phyloP scores from a whole-genome alignment of 2,113 vertebrate species.

The Otolemur garnettii region DNA sequence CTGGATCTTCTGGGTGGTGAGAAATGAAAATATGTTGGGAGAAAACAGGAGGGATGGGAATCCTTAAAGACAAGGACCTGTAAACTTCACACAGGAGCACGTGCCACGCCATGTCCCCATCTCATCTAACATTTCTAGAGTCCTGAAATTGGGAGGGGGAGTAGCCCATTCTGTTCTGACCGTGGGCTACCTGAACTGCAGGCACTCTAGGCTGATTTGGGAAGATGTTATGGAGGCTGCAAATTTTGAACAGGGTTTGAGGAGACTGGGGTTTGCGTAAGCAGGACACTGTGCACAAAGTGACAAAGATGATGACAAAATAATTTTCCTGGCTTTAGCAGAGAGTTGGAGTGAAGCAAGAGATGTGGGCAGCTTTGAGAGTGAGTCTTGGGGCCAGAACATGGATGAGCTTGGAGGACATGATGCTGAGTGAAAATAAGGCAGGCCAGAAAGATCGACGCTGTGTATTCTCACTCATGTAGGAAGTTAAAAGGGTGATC shows the following conservation, averaged over 20 bases:
- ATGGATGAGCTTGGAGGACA: neutral
- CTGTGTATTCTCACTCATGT: neutral
- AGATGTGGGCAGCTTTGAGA: neutral
- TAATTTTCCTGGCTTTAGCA: neutral
- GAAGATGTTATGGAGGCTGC: neutral
- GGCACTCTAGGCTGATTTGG: neutral
- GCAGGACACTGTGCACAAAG: neutral
- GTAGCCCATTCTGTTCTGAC: neutral
- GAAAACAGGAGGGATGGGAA: neutral
- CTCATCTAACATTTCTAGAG: neutral
- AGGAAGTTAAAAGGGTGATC: neutral
- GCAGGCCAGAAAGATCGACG: neutral
- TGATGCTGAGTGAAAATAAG: neutral
- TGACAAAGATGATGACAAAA: neutral
- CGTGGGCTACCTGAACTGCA: neutral
- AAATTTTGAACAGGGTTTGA: constrained; percentile 22
- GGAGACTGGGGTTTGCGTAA: neutral
- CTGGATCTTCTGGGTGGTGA: neutral
- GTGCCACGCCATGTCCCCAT: neutral
- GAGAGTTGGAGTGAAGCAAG: neutral
- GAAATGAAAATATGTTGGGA: neutral
- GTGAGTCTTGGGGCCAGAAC: neutral
- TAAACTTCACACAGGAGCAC: neutral
- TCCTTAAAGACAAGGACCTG: neutral
- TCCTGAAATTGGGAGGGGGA: neutral